Conservation (phyloP, 1,140 invertebrate species). For the Leptopilina clavipes region DNA sequence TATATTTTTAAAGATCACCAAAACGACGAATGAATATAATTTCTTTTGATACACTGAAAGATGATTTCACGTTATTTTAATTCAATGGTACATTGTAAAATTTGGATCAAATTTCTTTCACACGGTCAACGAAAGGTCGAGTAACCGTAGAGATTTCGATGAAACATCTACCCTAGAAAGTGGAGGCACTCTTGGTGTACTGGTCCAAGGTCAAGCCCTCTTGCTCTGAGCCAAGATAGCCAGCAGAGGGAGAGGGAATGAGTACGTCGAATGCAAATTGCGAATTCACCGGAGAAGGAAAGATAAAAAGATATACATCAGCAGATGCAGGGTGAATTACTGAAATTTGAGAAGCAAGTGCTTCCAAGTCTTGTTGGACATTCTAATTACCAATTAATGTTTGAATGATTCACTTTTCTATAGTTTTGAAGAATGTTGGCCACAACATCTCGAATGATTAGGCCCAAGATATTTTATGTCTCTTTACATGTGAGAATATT, state of each 20-base stretch:
- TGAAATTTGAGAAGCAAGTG: slow-evolving; percentile 10
- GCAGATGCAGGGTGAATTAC: slow-evolving; percentile 20
- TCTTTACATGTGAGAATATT: no score
- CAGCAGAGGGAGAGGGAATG: slow-evolving; percentile 50
- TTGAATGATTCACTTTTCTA: no score
- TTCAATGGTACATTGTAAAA: background rate
- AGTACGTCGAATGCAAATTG: slow-evolving; percentile 60
- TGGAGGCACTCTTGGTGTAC: slow-evolving; percentile 47
- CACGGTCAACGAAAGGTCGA: slow-evolving; percentile 48
- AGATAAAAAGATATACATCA: slow-evolving; percentile 28
- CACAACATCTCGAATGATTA: no score
- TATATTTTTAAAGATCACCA: no score
- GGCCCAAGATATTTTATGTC: no score
- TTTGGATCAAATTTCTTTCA: slow-evolving; percentile 45
- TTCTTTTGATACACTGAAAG: no score
- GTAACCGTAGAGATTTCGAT: slow-evolving; percentile 48
- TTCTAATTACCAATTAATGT: background rate
- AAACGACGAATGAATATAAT: no score
- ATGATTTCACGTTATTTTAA: background rate
- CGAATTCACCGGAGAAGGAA: slow-evolving; percentile 30
- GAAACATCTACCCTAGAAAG: slow-evolving; percentile 52
- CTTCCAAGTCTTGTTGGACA: background rate
- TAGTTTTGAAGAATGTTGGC: no score
- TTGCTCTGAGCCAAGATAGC: slow-evolving; percentile 49
- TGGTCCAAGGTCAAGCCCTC: slow-evolving; percentile 52